phyloP scores from a whole-genome alignment of 2,113 vertebrate species.

The Ctenodactylus gundi region DNA sequence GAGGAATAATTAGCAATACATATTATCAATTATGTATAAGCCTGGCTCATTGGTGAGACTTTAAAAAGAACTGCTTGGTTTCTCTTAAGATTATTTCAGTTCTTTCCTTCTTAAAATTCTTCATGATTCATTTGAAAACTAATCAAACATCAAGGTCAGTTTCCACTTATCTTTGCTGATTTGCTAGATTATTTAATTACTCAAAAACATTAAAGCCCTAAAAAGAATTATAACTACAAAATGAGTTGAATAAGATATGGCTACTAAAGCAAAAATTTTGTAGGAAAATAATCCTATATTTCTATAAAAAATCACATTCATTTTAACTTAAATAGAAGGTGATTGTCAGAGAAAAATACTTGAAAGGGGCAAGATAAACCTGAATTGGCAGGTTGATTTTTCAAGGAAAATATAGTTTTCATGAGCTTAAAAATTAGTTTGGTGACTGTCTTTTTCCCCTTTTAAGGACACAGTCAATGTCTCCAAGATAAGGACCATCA shows the following conservation, averaged over 20 bases:
- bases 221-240: slow-evolving; percentile 53
- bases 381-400: background rate
- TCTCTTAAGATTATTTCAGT: slow-evolving; percentile 66
- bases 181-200: slow-evolving; percentile 75
- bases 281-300: background rate
- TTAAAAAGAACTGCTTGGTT: slow-evolving; percentile 71
- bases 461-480: background rate
- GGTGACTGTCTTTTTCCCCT: too few relatives aligned
- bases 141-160: slow-evolving; percentile 75
- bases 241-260: slow-evolving; percentile 38
- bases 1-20: slow-evolving; percentile 80
- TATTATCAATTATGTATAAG: slow-evolving; percentile 77
- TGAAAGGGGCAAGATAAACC: background rate
- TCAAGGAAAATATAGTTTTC: too few relatives aligned
- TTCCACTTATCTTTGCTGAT: slow-evolving; percentile 64
- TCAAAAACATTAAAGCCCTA: slow-evolving; percentile 61
- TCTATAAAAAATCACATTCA: slow-evolving; percentile 25
- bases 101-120: slow-evolving; percentile 66
- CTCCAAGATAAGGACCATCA: background rate
- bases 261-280: background rate
- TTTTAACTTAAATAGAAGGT: background rate
- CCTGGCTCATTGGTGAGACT: slow-evolving; percentile 58
- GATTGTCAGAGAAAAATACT: background rate
- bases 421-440: too few relatives aligned
- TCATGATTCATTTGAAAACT: slow-evolving; percentile 79